Conservation (phyloP, 2,113 vertebrate species). For the Brachypteracias leptosomus region DNA sequence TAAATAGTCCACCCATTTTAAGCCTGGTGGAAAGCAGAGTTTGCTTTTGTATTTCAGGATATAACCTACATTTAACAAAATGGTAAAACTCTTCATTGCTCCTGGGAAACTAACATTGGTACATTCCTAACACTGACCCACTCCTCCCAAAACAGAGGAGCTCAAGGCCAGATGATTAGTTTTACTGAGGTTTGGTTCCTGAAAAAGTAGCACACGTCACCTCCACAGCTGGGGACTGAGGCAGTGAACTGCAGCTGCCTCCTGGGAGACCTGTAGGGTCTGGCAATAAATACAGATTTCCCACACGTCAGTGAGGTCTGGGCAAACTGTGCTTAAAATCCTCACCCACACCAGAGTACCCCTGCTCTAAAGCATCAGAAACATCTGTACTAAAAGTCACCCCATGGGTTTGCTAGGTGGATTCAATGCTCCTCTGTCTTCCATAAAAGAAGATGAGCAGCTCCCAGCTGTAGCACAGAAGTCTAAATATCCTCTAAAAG, state of each 20-base stretch:
- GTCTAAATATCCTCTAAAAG: background rate
- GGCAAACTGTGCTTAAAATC: background rate
- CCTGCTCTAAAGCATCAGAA: background rate
- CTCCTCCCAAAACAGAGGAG: background rate
- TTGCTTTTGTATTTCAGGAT: background rate
- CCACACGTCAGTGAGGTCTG: background rate
- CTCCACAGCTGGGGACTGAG: background rate
- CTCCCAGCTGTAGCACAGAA: background rate
- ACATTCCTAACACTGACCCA: background rate
- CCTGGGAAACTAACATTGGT: background rate
- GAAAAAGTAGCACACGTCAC: background rate
- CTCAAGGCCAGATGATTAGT: background rate
- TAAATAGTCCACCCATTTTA: background rate
- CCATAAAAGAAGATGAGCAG: background rate
- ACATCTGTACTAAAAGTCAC: background rate
- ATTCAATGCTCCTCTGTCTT: background rate
- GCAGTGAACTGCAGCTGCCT: background rate
- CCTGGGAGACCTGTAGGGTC: background rate
- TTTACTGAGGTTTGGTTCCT: background rate
- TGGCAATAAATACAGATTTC: background rate
- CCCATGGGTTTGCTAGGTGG: background rate
- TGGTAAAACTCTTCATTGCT: background rate
- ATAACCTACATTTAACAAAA: background rate
- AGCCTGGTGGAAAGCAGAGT: background rate
- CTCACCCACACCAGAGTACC: background rate